A percentile compares a stretch with the other conserved stretches of the same genome.
phyloP scores from a whole-genome alignment of 2,113 vertebrate genomes.

The Salvelinus namaycush region DNA sequence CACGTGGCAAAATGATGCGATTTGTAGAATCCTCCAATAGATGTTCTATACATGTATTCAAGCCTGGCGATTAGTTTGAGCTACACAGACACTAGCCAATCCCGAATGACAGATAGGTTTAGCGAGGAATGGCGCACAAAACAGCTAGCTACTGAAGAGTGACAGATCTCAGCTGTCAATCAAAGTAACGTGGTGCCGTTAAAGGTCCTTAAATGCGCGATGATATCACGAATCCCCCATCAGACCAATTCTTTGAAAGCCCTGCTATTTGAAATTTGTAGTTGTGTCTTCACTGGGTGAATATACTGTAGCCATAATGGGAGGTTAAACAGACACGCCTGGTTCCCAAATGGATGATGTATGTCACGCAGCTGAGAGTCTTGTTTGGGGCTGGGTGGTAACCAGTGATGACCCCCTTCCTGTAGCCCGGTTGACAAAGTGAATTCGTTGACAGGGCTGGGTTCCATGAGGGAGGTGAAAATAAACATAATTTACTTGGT shows the following conservation, averaged over 20 bases:
- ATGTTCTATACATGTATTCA: conserved; percentile 1
- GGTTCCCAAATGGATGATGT: no score
- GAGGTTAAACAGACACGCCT: no score
- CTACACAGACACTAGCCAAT: conserved; percentile 53
- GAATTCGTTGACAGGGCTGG: conserved; percentile 80
- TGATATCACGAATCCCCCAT: no score
- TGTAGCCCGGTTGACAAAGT: conserved; percentile 79
- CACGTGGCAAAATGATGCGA: conserved; percentile 61
- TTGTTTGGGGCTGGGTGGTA: no score
- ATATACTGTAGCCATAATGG: no score
- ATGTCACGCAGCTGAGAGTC: no score
- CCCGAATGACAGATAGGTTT: conserved; percentile 12
- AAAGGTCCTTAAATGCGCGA: neutral
- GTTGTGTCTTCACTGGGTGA: no score
- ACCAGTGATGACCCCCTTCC: conserved; percentile 33
- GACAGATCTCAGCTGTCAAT: conserved; percentile 90
- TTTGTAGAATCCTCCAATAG: conserved; percentile 44
- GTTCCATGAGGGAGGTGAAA: conserved; percentile 73
- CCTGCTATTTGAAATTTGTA: no score
- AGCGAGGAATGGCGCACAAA: conserved; percentile 76
- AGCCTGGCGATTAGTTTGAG: conserved; percentile 55
- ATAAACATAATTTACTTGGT: conserved; percentile 63
- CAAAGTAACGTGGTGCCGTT: conserved; percentile 92
- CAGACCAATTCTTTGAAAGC: no score
- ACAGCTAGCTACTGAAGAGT: conserved; percentile 58